These are phyloP conservation scores for Pseudorhiza aurosa DNA, from an alignment of 30 jellyfish, hydroid and myxozoan genomes.

Conservation along the genomic window DNA sequence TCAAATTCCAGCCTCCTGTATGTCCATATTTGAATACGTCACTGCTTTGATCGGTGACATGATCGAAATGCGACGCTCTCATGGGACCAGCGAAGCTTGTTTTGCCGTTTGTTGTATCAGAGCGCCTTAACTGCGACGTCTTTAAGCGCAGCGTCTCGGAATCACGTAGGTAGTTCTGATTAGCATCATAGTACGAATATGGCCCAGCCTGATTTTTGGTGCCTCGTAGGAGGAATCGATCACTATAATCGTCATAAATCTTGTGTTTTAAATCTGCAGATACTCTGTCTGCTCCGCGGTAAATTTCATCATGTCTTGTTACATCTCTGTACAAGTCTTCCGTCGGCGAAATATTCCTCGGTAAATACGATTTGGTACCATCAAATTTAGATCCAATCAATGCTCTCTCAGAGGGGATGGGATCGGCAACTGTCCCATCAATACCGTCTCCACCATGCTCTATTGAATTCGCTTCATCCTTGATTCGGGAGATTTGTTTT, in stretches of 20 bases:
- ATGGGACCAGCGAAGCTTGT: conserved; percentile 3
- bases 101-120: background rate
- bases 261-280: background rate
- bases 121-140: conserved; percentile 6
- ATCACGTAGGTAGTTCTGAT: conserved; percentile 1
- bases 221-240: background rate
- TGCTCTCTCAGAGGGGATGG: background rate
- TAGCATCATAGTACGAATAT: background rate
- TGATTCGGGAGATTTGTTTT: conserved; percentile 1
- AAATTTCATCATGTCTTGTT: background rate
- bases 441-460: background rate
- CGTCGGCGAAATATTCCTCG: background rate
- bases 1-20: background rate
- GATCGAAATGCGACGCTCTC: conserved; percentile 45
- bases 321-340: background rate
- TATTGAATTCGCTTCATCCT: background rate
- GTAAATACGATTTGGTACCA: background rate
- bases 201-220: background rate
- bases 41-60: background rate
- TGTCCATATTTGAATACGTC: background rate
- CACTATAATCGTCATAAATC: background rate
- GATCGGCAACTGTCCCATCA: background rate
- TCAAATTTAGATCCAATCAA: too few species aligned
- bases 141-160: conserved; percentile 4
- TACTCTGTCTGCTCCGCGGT: background rate